phyloP scores from a whole-genome alignment of 2,113 vertebrate species.

The Beaufortia kweichowensis region DNA sequence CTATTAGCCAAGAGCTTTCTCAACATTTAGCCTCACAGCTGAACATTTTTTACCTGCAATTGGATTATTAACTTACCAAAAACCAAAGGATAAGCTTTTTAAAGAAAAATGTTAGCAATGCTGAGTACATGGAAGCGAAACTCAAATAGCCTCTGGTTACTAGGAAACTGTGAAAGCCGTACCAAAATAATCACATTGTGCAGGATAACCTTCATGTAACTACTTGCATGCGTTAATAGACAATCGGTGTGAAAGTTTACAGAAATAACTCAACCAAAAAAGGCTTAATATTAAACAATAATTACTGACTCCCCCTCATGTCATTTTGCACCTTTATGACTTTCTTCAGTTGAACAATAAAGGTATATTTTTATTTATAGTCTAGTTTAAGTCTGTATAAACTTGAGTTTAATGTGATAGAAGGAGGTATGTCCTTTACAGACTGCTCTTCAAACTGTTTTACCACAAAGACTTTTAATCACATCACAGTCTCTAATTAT shows the following conservation, averaged over 20 bases:
- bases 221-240: not conserved
- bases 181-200: conserved; percentile 19
- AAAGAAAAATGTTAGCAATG: conserved; percentile 16
- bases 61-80: conserved; percentile 10
- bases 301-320: too few species aligned
- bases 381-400: too few species aligned
- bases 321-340: too few species aligned
- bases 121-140: not conserved
- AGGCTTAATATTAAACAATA: too few species aligned
- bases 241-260: too few species aligned
- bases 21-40: conserved; percentile 31
- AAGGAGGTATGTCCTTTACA: not conserved
- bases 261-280: too few species aligned
- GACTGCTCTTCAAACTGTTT: not conserved
- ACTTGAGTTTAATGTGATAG: too few species aligned
- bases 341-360: too few species aligned
- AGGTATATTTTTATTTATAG: too few species aligned
- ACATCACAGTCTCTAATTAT: conserved; percentile 9
- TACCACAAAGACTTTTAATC: not conserved
- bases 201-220: not conserved
- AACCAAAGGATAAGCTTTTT: not conserved
- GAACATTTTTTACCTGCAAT: conserved; percentile 42
- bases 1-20: conserved; percentile 47
- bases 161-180: conserved; percentile 14
- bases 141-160: conserved; percentile 31